Conservation (phyloP, 2,113 vertebrate species). For the Alexandromys fortis region DNA sequence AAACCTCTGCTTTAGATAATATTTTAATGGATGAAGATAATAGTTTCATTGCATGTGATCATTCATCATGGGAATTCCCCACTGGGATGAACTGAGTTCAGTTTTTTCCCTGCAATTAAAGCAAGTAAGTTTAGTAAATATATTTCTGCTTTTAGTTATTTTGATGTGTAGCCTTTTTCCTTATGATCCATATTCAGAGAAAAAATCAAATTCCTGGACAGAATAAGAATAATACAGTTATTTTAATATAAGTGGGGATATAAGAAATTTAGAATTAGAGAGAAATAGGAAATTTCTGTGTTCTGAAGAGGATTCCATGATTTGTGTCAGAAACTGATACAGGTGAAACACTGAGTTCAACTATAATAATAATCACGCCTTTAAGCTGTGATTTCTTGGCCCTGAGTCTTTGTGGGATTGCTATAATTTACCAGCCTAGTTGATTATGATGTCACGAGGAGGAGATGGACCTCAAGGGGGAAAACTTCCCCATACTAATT, state of each 20-base stretch:
- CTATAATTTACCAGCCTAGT: constrained; percentile 62
- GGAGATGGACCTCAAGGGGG: constrained; percentile 50
- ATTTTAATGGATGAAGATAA: constrained; percentile 80
- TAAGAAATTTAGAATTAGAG: constrained; percentile 52
- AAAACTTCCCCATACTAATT: constrained; percentile 63
- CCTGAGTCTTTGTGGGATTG: constrained; percentile 59
- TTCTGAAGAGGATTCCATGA: constrained; percentile 41
- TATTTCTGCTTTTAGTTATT: constrained; percentile 55
- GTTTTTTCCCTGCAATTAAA: constrained; percentile 47
- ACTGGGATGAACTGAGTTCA: constrained; percentile 56
- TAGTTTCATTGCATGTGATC: constrained; percentile 74
- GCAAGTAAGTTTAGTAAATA: constrained; percentile 45
- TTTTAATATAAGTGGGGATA: constrained; percentile 30
- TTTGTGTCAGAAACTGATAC: constrained; percentile 54
- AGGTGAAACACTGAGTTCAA: constrained; percentile 54
- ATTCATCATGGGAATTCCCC: constrained; percentile 69
- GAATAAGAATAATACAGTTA: constrained; percentile 12
- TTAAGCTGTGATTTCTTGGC: constrained; percentile 50
- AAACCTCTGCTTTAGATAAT: constrained; percentile 80
- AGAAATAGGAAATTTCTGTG: constrained; percentile 19
- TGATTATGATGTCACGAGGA: constrained; percentile 65
- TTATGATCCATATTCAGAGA: constrained; percentile 7
- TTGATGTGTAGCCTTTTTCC: constrained; percentile 56
- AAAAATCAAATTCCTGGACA: not conserved
- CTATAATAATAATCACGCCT: constrained; percentile 36